Conservation (phyloP, 2,888 invertebrate species). For the Emmelina monodactyla region DNA sequence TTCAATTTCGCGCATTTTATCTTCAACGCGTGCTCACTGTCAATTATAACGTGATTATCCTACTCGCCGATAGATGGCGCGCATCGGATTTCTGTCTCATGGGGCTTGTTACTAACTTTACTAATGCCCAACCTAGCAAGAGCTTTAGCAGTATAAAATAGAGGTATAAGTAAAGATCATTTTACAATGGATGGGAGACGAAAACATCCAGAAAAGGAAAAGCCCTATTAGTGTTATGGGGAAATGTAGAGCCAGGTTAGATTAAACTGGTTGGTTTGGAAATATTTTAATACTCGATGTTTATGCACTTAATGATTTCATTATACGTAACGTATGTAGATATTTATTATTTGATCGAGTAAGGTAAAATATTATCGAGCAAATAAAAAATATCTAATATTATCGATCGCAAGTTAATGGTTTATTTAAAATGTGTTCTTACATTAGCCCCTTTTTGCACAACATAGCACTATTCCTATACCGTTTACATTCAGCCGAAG, state of each 20-base stretch:
- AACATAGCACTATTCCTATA: too few species aligned
- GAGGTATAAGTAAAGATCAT: constrained; percentile 6
- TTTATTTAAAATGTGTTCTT: too few species aligned
- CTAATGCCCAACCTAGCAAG: constrained; percentile 15
- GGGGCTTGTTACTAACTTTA: constrained; percentile 31
- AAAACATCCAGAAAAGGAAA: background rate
- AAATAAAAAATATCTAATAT: too few species aligned
- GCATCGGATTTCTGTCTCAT: constrained; percentile 34
- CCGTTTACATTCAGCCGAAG: too few species aligned
- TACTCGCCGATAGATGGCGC: constrained; percentile 44
- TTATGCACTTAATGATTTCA: too few species aligned
- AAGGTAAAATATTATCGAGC: too few species aligned
- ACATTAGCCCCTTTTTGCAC: too few species aligned
- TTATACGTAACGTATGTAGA: too few species aligned
- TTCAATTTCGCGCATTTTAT: constrained; percentile 33
- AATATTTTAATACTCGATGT: too few species aligned
- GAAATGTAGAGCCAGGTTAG: background rate
- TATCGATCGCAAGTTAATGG: too few species aligned
- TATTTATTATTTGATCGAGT: too few species aligned
- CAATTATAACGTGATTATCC: constrained; percentile 47
- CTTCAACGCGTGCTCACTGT: constrained; percentile 30
- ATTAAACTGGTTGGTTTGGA: too few species aligned
- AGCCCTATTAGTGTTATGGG: background rate
- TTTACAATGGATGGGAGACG: background rate
- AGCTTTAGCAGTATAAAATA: constrained; percentile 6